These are phyloP conservation scores for Mirza zaza DNA, from an alignment of 2,113 vertebrate species.

Conservation along the genomic window DNA sequence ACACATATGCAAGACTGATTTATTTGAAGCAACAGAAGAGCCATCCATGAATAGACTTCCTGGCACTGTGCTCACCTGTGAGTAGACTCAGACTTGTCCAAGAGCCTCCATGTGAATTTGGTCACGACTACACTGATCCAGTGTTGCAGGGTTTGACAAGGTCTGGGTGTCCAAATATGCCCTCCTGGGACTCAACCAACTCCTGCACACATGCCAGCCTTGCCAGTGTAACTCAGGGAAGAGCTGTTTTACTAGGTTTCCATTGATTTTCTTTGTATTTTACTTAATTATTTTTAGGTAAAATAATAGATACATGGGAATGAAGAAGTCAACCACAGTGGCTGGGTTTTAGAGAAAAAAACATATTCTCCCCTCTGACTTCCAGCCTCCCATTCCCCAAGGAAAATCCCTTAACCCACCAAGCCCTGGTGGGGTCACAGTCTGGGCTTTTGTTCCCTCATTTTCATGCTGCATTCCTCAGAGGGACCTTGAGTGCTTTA, in stretches of 20 bases:
- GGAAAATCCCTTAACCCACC: slow-evolving; percentile 37
- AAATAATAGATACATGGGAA: neutral
- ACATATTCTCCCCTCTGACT: neutral
- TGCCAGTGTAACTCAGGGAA: neutral
- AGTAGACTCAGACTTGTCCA: neutral
- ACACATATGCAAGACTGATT: neutral
- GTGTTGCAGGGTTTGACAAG: neutral
- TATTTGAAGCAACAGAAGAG: neutral
- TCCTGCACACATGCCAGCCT: neutral
- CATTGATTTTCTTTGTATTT: neutral
- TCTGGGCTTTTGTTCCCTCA: neutral
- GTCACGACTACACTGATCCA: neutral
- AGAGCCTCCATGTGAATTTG: neutral
- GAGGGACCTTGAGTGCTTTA: neutral
- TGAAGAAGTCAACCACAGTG: neutral
- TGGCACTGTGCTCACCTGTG: neutral
- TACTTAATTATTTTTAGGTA: slow-evolving; percentile 8
- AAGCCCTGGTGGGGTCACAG: neutral
- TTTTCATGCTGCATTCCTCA: slow-evolving; percentile 55
- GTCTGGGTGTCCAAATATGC: neutral
- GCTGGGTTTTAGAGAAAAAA: neutral
- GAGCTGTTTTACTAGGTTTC: neutral
- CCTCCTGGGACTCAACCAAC: neutral
- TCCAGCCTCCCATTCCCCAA: neutral
- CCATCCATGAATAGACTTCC: neutral